phyloP scores from a whole-genome alignment of 1,140 invertebrate species.

The Charaxes varanes region DNA sequence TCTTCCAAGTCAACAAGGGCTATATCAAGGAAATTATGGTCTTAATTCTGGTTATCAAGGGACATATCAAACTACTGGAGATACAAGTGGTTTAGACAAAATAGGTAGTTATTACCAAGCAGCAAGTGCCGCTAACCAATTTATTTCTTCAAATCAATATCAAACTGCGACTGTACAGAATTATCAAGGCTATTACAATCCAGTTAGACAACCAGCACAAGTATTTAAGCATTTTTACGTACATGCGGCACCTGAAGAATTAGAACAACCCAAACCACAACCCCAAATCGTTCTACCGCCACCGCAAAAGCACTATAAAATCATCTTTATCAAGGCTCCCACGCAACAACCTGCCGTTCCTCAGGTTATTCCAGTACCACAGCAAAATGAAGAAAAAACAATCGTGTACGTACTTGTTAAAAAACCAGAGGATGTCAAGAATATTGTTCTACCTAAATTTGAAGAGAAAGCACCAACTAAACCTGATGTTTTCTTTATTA shows the following conservation, averaged over 20 bases:
- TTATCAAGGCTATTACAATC: slow-evolving; percentile 41
- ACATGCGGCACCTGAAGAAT: slow-evolving; percentile 60
- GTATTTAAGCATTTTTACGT: slow-evolving; percentile 64
- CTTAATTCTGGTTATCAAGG: slow-evolving; percentile 22
- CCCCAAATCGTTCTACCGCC: slow-evolving; percentile 48
- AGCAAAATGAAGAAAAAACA: slow-evolving; percentile 85
- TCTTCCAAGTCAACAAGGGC: slow-evolving; percentile 8
- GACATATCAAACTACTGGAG: slow-evolving; percentile 13
- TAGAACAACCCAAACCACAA: slow-evolving; percentile 35
- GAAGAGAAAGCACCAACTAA: slow-evolving; percentile 56
- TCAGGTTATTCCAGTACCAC: slow-evolving; percentile 45
- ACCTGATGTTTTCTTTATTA: slow-evolving; percentile 62
- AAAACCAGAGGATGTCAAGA: slow-evolving; percentile 83
- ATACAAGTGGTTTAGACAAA: slow-evolving; percentile 24
- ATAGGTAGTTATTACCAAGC: slow-evolving; percentile 33
- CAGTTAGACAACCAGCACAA: slow-evolving; percentile 47
- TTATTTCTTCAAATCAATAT: slow-evolving; percentile 36
- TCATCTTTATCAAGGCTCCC: slow-evolving; percentile 86
- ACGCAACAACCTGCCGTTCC: slow-evolving; percentile 63
- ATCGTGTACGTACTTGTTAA: slow-evolving; percentile 89
- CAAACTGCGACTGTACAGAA: slow-evolving; percentile 28
- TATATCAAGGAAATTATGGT: slow-evolving; percentile 9
- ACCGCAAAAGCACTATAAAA: slow-evolving; percentile 82
- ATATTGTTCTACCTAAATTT: slow-evolving; percentile 79
- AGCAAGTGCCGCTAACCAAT: slow-evolving; percentile 30